Evolutionary conservation across 2,113 vertebrate species (phyloP).

Genomic region (Dasypus novemcinctus): DNA sequence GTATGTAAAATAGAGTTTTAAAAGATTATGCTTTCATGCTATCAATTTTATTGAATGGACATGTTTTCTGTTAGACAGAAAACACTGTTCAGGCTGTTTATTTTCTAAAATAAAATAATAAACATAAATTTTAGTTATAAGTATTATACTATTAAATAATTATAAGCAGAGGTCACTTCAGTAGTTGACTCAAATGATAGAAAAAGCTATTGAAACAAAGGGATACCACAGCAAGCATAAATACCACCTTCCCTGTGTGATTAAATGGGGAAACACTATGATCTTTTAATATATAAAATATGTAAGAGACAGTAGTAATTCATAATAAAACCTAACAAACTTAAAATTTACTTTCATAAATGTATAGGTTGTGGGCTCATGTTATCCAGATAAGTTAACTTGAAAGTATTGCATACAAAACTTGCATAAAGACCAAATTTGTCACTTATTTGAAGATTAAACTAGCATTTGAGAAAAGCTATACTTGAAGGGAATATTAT

Average conservation of each 20-base stretch:
- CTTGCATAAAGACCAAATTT: neutral
- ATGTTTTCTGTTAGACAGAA: constrained; percentile 80
- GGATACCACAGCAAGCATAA: neutral
- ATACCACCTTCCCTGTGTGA: neutral
- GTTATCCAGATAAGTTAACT: neutral
- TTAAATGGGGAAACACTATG: neutral
- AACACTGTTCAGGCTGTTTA: constrained; percentile 79
- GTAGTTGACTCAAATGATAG: constrained; percentile 75
- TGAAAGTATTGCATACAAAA: neutral
- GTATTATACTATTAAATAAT: constrained; percentile 75
- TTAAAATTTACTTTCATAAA: neutral
- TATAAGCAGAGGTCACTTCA: constrained; percentile 82
- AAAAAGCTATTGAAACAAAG: neutral
- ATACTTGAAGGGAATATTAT: neutral
- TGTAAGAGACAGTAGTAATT: neutral
- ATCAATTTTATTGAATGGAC: constrained; percentile 83
- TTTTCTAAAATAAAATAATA: constrained; percentile 80
- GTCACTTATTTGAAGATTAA: neutral
- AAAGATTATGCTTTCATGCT: constrained; percentile 77
- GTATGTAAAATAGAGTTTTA: constrained; percentile 79
- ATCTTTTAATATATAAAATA: neutral
- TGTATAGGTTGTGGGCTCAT: neutral
- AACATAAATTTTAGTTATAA: neutral
- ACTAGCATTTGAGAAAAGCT: neutral
- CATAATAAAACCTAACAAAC: neutral